Conservation (phyloP, 2,113 vertebrate species). For the Ovis aries region DNA sequence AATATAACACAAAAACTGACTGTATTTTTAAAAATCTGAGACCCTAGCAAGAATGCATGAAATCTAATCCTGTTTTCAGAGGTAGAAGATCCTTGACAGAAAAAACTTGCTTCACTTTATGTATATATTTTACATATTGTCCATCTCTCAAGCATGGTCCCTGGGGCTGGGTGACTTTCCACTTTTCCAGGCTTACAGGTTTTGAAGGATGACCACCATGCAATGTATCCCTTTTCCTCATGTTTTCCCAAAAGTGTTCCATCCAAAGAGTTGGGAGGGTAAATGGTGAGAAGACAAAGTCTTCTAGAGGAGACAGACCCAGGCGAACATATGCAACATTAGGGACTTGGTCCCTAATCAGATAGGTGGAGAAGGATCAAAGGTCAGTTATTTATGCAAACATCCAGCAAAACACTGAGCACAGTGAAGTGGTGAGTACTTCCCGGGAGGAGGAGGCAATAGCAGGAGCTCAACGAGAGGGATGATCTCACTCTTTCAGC, state of each 20-base stretch:
- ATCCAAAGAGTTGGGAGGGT: not conserved
- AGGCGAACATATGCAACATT: not conserved
- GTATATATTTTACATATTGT: not conserved
- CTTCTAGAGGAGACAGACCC: not conserved
- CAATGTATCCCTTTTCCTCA: not conserved
- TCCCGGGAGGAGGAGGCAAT: not conserved
- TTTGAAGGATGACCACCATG: not conserved
- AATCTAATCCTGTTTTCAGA: not conserved
- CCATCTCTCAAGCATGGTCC: not conserved
- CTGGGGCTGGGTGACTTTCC: not conserved
- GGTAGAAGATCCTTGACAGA: not conserved
- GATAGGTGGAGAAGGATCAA: not conserved
- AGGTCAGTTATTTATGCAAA: not conserved
- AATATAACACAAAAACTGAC: not conserved
- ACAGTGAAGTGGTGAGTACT: not conserved
- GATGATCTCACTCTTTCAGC: not conserved
- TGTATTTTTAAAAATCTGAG: not conserved
- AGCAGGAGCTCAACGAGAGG: not conserved
- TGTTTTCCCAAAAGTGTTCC: not conserved
- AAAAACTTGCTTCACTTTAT: not conserved
- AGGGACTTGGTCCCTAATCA: not conserved
- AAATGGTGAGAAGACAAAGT: not conserved
- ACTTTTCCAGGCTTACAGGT: not conserved
- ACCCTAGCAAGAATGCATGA: not conserved
- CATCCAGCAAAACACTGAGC: not conserved